phyloP scores from a whole-genome alignment of 2,797 vertebrate genomes.

The Dallia pectoralis region DNA sequence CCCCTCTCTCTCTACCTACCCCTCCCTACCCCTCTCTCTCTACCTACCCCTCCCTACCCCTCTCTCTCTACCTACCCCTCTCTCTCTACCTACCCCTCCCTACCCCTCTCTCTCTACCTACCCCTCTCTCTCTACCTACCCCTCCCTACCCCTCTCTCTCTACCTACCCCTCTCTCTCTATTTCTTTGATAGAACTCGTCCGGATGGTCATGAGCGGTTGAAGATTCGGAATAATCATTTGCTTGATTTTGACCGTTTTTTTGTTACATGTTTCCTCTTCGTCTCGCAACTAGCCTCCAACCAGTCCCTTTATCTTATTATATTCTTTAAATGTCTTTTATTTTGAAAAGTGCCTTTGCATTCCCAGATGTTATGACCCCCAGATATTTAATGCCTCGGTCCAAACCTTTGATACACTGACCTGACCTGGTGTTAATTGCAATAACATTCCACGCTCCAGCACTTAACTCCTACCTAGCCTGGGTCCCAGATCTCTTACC shows the following conservation, averaged over 20 bases:
- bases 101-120: no score
- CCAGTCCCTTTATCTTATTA: constrained; percentile 37
- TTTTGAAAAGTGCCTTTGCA: constrained; percentile 83
- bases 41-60: no score
- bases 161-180: constrained; percentile 31
- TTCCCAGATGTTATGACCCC: constrained; percentile 54
- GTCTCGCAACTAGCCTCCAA: constrained; percentile 53
- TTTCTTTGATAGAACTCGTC: constrained; percentile 71
- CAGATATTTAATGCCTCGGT: constrained; percentile 9
- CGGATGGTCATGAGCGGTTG: constrained; percentile 83
- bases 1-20: no score
- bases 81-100: no score
- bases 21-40: no score
- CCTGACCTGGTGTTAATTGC: constrained; percentile 47
- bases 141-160: no score
- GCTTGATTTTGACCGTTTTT: constrained; percentile 31
- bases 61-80: no score
- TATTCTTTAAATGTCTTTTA: constrained; percentile 55
- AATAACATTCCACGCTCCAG: constrained; percentile 65
- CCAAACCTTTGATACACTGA: constrained; percentile 17
- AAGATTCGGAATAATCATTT: constrained; percentile 58
- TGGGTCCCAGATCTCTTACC: background rate
- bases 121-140: no score
- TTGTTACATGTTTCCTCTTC: constrained; percentile 33
- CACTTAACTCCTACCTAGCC: constrained; percentile 24